phyloP scores from a whole-genome alignment of 2,797 vertebrate genomes.

The Scolopax rusticola region DNA sequence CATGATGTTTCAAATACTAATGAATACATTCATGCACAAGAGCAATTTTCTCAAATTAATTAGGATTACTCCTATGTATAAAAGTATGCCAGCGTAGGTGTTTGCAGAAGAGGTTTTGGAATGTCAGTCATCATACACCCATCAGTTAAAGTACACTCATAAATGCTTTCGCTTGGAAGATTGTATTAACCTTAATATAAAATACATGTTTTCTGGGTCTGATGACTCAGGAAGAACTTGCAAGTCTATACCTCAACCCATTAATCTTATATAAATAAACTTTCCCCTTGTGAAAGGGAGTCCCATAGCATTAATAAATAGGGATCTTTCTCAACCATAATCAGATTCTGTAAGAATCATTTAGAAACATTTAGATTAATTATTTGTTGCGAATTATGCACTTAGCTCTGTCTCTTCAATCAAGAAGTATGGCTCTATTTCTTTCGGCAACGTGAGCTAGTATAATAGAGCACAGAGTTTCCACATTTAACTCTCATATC shows the following conservation, averaged over 20 bases:
- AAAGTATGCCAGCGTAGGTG: conserved; percentile 57
- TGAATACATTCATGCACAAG: conserved; percentile 36
- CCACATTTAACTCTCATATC: conserved; percentile 32
- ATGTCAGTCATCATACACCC: conserved; percentile 63
- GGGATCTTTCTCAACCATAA: conserved; percentile 62
- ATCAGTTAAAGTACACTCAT: conserved; percentile 61
- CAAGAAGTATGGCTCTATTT: conserved; percentile 3
- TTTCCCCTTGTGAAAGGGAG: conserved; percentile 64
- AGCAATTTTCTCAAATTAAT: conserved; percentile 69
- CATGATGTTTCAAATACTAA: conserved; percentile 18
- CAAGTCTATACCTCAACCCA: conserved; percentile 62
- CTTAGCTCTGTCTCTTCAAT: conserved; percentile 51
- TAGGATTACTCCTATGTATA: conserved; percentile 49
- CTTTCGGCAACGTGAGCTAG: conserved; percentile 52
- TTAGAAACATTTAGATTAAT: conserved; percentile 68
- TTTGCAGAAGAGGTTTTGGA: conserved; percentile 42
- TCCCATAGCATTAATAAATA: conserved; percentile 43
- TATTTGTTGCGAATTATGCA: conserved; percentile 66
- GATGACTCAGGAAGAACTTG: conserved; percentile 63
- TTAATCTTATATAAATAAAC: conserved; percentile 67
- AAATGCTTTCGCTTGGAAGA: conserved; percentile 47
- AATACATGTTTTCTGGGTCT: conserved; percentile 64
- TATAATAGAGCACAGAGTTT: conserved; percentile 26
- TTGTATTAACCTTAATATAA: conserved; percentile 56
- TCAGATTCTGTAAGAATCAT: conserved; percentile 55